phyloP scores from a whole-genome alignment of 2,113 vertebrate genomes.

The Neogobius melanostomus region DNA sequence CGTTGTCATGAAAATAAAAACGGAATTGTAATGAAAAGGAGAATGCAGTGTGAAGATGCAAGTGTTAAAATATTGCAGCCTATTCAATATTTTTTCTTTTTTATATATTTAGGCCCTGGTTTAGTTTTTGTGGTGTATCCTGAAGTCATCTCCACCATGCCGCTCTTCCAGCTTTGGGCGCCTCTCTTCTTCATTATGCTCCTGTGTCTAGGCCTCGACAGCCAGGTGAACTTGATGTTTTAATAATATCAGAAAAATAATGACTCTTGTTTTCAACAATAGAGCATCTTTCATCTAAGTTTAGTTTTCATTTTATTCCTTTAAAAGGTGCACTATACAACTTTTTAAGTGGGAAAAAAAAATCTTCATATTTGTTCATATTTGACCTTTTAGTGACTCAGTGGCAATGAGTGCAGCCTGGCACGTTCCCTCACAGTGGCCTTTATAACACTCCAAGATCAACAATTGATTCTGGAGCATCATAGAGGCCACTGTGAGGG shows the following conservation, averaged over 20 bases:
- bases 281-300: no score
- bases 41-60: not conserved
- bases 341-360: no score
- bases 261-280: no score
- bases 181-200: slow-evolving; percentile 79
- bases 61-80: not conserved
- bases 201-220: slow-evolving; percentile 76
- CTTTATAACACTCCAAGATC: no score
- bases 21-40: not conserved
- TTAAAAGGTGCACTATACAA: no score
- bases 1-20: not conserved
- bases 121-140: slow-evolving; percentile 81
- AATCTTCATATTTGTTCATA: no score
- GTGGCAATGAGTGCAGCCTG: no score
- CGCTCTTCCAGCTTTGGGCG: slow-evolving; percentile 69
- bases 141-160: slow-evolving; percentile 76
- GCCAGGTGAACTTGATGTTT: slow-evolving; percentile 63
- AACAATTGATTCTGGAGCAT: no score
- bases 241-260: not conserved
- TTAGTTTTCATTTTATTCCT: no score
- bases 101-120: slow-evolving; percentile 68
- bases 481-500: no score
- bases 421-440: no score
- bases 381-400: no score
- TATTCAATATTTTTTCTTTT: not conserved